Percentiles rank a stretch among this genome's conserved stretches.
These are phyloP conservation scores for Hydrotaea cyrtoneurina DNA, from an alignment of 2,888 invertebrate genomes.

Conservation along the genomic window DNA sequence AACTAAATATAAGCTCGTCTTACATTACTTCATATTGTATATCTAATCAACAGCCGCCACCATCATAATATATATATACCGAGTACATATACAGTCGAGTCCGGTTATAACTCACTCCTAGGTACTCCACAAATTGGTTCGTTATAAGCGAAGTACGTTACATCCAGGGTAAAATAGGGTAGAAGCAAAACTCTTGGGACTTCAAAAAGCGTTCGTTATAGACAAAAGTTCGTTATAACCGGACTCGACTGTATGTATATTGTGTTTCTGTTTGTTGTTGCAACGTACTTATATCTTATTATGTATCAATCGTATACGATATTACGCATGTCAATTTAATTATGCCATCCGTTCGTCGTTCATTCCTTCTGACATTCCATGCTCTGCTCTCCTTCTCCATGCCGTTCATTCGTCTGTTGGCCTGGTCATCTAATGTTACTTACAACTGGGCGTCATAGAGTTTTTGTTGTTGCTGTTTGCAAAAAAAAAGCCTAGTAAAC, in stretches of 20 bases:
- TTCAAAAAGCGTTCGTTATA: neutral
- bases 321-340: conserved; percentile 63
- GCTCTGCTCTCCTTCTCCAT: neutral
- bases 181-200: neutral
- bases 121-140: no score
- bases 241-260: neutral
- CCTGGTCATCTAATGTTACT: neutral
- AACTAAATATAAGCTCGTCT: neutral
- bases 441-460: neutral
- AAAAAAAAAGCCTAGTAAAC: conserved; percentile 29
- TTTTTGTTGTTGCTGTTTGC: neutral
- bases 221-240: no score
- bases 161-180: no score
- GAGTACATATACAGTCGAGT: no score
- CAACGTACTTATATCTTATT: conserved; percentile 2
- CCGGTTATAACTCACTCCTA: no score
- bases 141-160: no score
- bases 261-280: neutral
- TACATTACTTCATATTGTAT: conserved; percentile 3
- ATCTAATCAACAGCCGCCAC: neutral
- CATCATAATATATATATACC: neutral
- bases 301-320: conserved; percentile 27
- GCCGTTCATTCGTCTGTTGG: neutral
- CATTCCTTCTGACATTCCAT: conserved; percentile 18
- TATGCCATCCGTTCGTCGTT: conserved; percentile 58